A percentile compares a stretch with the other conserved stretches of the same genome.
Conservation (phyloP, 2,888 invertebrate genomes). For the Diabrotica balteata region DNA sequence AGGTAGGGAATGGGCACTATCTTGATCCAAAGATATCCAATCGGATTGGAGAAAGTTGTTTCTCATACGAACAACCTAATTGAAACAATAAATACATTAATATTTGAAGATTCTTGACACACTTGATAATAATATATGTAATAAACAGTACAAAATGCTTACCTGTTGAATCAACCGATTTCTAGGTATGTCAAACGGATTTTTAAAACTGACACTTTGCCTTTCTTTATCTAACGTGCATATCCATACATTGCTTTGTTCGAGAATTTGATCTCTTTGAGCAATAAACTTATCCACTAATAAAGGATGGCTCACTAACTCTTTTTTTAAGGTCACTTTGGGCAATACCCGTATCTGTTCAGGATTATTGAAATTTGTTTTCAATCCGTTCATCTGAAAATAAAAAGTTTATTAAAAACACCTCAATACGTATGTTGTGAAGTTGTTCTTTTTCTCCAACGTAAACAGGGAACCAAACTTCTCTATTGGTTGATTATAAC, state of each 20-base stretch:
- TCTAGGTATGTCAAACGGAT: conserved; percentile 95
- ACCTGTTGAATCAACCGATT: conserved; percentile 87
- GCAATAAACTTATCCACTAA: conserved; percentile 83
- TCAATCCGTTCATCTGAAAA: conserved; percentile 42
- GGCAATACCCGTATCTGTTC: conserved; percentile 63
- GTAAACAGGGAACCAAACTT: too few relatives aligned
- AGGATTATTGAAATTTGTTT: conserved; percentile 47
- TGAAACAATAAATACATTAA: neutral
- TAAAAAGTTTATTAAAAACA: neutral
- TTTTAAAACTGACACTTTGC: conserved; percentile 78
- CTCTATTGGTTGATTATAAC: too few relatives aligned
- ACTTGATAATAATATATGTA: neutral
- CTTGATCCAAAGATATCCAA: conserved; percentile 82
- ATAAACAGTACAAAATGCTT: conserved; percentile 25
- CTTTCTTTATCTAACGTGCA: conserved; percentile 65
- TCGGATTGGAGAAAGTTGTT: conserved; percentile 89
- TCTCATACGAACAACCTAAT: conserved; percentile 85
- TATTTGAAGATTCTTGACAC: neutral
- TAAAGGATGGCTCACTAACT: conserved; percentile 81
- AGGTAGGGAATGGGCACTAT: conserved; percentile 93
- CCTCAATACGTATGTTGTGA: too few relatives aligned
- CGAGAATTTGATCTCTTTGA: conserved; percentile 83
- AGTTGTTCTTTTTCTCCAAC: too few relatives aligned
- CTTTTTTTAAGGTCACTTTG: conserved; percentile 73
- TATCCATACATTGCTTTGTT: conserved; percentile 79